phyloP scores from a whole-genome alignment of 2,113 vertebrate species.

The Peromyscus maniculatus region DNA sequence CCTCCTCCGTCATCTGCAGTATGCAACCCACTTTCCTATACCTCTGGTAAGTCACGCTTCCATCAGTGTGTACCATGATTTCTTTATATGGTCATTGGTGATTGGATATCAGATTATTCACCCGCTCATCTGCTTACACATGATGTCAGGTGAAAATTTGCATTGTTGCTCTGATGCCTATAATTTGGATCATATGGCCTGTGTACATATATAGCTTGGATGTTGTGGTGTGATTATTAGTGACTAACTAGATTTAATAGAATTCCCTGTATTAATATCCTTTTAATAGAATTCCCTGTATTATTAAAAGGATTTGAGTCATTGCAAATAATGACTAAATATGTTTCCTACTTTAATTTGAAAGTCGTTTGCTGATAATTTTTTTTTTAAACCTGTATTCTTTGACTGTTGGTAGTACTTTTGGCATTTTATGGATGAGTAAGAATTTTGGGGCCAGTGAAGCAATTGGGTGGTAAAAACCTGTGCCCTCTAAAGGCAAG shows the following conservation, averaged over 20 bases:
- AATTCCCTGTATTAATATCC: background rate
- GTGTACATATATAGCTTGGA: background rate
- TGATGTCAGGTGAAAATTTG: background rate
- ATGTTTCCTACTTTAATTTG: background rate
- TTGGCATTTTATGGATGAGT: conserved; percentile 36
- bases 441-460: background rate
- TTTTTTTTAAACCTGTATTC: background rate
- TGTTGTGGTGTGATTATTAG: background rate
- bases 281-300: background rate
- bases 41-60: conserved; percentile 85
- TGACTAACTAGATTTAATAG: background rate
- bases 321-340: background rate
- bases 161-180: background rate
- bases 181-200: background rate
- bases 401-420: background rate
- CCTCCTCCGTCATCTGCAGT: conserved; percentile 88
- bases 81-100: background rate
- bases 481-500: background rate
- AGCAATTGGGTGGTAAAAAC: background rate
- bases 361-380: background rate
- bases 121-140: fast-evolving
- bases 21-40: conserved; percentile 88
- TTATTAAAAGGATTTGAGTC: background rate
- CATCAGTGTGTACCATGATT: background rate
- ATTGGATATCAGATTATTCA: background rate